Evolutionary conservation across 1,140 invertebrate genomes (phyloP), one percentile per base, ranked within the genome.

Genomic region (Sesamia nonagrioides): DNA sequence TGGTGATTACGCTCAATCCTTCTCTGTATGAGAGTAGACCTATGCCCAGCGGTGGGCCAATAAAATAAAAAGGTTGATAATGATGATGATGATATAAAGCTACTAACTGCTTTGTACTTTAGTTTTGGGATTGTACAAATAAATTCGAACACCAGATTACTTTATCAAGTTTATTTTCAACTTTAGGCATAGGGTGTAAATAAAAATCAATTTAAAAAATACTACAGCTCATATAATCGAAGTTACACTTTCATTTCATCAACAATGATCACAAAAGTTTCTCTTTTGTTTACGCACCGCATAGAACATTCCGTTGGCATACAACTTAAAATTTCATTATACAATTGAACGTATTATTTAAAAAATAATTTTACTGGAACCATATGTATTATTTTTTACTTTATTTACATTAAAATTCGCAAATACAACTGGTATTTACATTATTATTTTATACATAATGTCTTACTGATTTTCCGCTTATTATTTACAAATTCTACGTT

Each of bases 201-300:
- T 88, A 83, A 88, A 91, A 93, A 88, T 50, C 80, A 61, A 52
- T 60, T 86, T 89, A 91, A 87, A 93, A 94, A 94, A 94, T 93
- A 94, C 93, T 94, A 94, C 92, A 91, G 91, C 89, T 93, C 92
- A 94, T 94, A 91, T 94, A 93, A 94, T 94, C 91, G 88, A 94
- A 94, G 89, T 94, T 94, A 93, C 90, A 93, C 91, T 93, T 94
- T 92, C 91, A 91, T 93, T 89, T 92, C 89, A 89, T 92, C 85
- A 94, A 94, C 92, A 94, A 94, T 93, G 90, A 94, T 94, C 93
- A 94, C 93, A 94, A 92, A 91, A 87, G 84, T 91, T 93, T 90
- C 84, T 73, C 85, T 84, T 90, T 80, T 90, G 80, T 89, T 87
- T 89, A 88, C 89, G 91, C 92, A 94, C 92, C 91, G 88, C 91